Evolutionary conservation across 2,888 invertebrate genomes (phyloP).

Genomic region (Phytoseiulus persimilis): DNA sequence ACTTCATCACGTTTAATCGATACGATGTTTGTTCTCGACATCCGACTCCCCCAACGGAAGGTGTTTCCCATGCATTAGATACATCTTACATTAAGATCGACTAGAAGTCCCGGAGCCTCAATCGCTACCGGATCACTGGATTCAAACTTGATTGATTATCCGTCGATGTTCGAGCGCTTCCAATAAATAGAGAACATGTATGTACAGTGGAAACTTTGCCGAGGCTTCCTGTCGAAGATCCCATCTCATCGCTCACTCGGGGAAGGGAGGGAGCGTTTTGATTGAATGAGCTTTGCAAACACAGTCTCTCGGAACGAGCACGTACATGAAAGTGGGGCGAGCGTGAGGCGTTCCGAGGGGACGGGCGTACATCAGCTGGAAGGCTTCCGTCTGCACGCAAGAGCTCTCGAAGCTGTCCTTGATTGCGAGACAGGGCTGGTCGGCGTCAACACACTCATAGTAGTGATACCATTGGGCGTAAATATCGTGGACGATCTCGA

Average conservation of each 20-base stretch:
- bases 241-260: background rate
- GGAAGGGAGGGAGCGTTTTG: background rate
- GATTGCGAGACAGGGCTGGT: background rate
- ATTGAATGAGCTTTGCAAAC: constrained; percentile 15
- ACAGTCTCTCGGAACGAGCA: constrained; percentile 20
- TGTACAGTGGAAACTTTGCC: background rate
- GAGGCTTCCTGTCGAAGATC: background rate
- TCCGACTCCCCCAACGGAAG: too few species aligned
- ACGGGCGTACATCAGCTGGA: constrained; percentile 23
- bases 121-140: background rate
- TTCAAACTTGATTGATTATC: background rate
- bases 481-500: constrained; percentile 34
- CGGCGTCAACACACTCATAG: constrained; percentile 19
- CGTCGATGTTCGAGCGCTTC: background rate
- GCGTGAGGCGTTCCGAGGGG: background rate
- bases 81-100: too few species aligned
- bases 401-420: constrained; percentile 24
- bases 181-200: background rate
- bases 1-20: too few species aligned
- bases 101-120: too few species aligned
- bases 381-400: constrained; percentile 24
- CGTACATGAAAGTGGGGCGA: constrained; percentile 34
- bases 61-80: too few species aligned
- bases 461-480: constrained; percentile 35
- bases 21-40: too few species aligned